phyloP scores from a whole-genome alignment of 2,113 vertebrate species.

The Bombycilla garrulus region DNA sequence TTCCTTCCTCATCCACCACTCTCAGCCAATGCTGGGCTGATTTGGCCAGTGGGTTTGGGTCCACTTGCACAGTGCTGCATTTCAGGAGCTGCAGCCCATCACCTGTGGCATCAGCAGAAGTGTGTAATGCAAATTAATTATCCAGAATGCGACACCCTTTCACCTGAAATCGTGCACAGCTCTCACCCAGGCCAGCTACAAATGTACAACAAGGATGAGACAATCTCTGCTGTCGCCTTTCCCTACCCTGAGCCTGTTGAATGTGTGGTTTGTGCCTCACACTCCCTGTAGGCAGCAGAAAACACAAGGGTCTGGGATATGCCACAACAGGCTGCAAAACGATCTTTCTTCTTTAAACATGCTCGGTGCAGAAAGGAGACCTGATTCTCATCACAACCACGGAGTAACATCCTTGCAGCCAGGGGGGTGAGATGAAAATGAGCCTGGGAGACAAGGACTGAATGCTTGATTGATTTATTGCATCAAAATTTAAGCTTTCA shows the following conservation, averaged over 20 bases:
- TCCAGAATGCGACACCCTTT: background rate
- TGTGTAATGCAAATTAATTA: background rate
- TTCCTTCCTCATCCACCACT: background rate
- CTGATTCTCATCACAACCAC: background rate
- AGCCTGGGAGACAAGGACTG: background rate
- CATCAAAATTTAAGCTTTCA: background rate
- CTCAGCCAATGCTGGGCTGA: background rate
- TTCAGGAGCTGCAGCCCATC: background rate
- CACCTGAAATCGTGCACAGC: background rate
- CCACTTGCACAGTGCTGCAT: background rate
- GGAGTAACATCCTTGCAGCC: background rate
- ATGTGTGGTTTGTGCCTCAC: accelerated
- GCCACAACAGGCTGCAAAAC: background rate
- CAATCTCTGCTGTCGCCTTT: background rate
- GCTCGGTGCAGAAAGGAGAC: background rate
- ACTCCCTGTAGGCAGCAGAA: background rate
- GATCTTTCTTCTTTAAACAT: background rate
- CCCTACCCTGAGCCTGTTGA: background rate
- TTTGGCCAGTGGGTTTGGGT: background rate
- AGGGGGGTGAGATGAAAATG: background rate
- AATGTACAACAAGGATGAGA: accelerated
- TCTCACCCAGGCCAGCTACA: accelerated
- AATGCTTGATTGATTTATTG: background rate
- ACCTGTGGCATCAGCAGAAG: background rate
- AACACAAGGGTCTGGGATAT: background rate